A percentile compares a stretch with the other conserved stretches of the same genome.
These are phyloP conservation scores for Colletes latitarsis DNA, from an alignment of 1,140 invertebrate genomes.

Conservation along the genomic window DNA sequence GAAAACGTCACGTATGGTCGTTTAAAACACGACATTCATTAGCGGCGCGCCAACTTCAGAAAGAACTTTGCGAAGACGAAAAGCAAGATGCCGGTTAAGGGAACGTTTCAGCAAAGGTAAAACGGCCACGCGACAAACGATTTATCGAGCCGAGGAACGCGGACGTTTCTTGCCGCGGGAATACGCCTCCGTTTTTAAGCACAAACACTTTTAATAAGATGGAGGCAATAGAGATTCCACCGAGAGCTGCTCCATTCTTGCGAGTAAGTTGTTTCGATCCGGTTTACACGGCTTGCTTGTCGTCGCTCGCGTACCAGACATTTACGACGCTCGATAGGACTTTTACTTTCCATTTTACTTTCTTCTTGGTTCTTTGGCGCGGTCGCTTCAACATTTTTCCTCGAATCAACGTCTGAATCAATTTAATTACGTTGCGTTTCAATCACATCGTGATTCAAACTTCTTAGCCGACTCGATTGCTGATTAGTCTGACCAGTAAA, in stretches of 20 bases:
- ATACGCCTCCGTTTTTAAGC: neutral
- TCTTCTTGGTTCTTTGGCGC: neutral
- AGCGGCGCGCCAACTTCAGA: neutral
- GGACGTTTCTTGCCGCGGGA: neutral
- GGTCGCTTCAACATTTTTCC: neutral
- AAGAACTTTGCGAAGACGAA: neutral
- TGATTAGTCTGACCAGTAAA: too few species aligned
- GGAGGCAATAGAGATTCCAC: neutral
- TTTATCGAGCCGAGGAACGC: neutral
- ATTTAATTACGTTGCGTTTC: neutral
- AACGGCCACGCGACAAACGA: neutral
- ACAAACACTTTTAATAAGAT: neutral
- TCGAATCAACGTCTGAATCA: neutral
- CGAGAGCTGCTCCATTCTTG: neutral
- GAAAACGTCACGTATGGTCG: neutral
- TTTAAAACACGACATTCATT: neutral
- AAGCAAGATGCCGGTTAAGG: neutral
- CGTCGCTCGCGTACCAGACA: neutral
- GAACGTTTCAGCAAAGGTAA: neutral
- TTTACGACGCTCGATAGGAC: neutral
- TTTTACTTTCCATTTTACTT: neutral
- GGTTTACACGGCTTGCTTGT: neutral
- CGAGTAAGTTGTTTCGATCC: neutral
- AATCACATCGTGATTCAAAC: too few species aligned
- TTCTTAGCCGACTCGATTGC: too few species aligned